Base-by-base conservation (phyloP, 2,888 invertebrate species). In the Xylota segnis region DNA sequence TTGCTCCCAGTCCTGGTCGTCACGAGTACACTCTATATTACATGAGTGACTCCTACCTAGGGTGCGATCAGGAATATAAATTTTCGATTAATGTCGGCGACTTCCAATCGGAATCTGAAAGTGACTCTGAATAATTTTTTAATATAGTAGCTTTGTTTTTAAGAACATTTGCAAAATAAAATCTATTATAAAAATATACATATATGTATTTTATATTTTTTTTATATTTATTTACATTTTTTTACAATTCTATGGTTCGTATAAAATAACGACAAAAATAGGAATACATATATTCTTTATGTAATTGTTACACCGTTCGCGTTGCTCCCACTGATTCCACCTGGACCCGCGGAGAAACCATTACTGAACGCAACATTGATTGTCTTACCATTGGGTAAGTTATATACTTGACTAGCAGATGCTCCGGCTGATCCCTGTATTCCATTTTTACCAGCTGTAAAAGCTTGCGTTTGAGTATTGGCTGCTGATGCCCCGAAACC, bases 61-160 rank as follows among this genome's bases (percentile, higher is more conserved):
- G 99, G 7, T 99, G 99, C 90, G 99, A 99, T 94, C 99, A 99
- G 93, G 99, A 99, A 93, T 99, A 99, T 93, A 96, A 97, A 93
- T 98, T 99, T 92, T 94, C 94, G 0, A 96, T 97, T 12, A 96
- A 96, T 88, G 97, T 98, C 5, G 95, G 95, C 0, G 97, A 96
- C 89, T 95, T 95, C 89, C 95, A 95, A 87, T 95, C 95, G 3
- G 95, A 94, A 76, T 95, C 93, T 50, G 93, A 91, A 87, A 92
- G 92, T 87, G 93, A 92, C 88, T 95, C 95, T 7, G 95, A 95
- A 89, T 95, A 93, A 92, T 10, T 14, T 10, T 14, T 4, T 23
- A 43, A 23, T 4, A 4, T 9, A 43, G n/a, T n/a, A n/a, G n/a
- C n/a, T 58, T 14, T 10, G 10, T 52, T 34, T 9, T 5, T n/a